phyloP scores from a whole-genome alignment of 2,888 invertebrate genomes.

The Ormyrus labotus region DNA sequence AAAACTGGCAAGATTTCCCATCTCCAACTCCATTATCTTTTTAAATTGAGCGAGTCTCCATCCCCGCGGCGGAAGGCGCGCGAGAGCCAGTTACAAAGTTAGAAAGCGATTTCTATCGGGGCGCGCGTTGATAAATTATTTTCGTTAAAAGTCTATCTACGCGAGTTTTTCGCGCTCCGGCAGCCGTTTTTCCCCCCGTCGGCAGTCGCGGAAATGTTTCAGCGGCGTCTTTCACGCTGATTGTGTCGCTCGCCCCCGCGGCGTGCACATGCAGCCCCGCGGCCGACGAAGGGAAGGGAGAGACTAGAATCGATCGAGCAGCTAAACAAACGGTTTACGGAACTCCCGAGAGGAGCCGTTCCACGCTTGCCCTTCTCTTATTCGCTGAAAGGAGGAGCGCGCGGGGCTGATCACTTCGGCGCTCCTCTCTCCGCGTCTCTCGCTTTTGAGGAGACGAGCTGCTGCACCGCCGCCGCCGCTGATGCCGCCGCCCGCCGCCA shows the following conservation, averaged over 20 bases:
- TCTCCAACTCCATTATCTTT: conserved; percentile 37
- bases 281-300: too few species aligned
- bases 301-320: conserved; percentile 36
- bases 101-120: conserved; percentile 26
- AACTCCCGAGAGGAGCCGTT: conserved; percentile 4
- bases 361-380: conserved; percentile 11
- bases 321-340: conserved; percentile 55
- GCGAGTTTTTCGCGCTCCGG: neutral
- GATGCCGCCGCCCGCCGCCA: neutral
- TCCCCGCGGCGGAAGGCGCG: neutral
- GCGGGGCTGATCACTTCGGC: conserved; percentile 48
- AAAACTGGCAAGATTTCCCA: neutral
- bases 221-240: conserved; percentile 28
- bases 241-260: neutral
- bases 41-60: conserved; percentile 28
- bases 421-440: neutral
- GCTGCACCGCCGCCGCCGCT: neutral
- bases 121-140: conserved; percentile 43
- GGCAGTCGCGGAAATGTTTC: conserved; percentile 15
- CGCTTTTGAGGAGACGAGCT: conserved; percentile 32
- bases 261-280: too few species aligned
- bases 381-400: conserved; percentile 9
- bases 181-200: neutral
- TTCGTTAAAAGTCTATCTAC: conserved; percentile 24
- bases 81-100: conserved; percentile 34